phyloP scores from a whole-genome alignment of 2,113 vertebrate species.

The Limanda limanda region DNA sequence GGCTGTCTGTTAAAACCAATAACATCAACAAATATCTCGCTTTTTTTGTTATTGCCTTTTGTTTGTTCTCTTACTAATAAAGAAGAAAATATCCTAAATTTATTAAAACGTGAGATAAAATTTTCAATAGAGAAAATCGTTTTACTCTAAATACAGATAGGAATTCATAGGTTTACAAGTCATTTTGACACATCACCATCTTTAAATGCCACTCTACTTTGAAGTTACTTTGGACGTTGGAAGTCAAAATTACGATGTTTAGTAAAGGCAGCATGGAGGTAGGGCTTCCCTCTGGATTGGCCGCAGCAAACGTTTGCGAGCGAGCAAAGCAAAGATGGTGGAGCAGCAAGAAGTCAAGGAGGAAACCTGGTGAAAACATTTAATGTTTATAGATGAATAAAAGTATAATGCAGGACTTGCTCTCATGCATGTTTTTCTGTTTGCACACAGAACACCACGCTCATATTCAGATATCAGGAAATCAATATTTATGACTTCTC shows the following conservation, averaged over 20 bases:
- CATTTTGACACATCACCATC: background rate
- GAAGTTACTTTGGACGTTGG: background rate
- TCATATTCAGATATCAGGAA: background rate
- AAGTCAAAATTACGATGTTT: background rate
- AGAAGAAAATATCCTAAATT: too few species aligned
- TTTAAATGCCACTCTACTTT: background rate
- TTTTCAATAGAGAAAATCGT: too few species aligned
- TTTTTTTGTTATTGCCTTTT: too few species aligned
- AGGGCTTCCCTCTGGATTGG: background rate
- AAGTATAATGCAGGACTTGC: too few species aligned
- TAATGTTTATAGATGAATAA: too few species aligned
- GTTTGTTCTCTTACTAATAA: too few species aligned
- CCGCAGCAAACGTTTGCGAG: background rate
- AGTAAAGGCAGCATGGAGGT: background rate
- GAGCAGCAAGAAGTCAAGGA: background rate
- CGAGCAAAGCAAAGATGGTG: constrained; percentile 15
- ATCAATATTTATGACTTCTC: background rate
- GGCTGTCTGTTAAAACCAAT: too few species aligned
- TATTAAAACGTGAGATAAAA: too few species aligned
- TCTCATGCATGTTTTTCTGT: too few species aligned
- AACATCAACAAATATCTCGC: too few species aligned
- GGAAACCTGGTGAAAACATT: background rate
- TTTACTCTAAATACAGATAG: too few species aligned
- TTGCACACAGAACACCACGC: background rate
- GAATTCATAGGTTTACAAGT: background rate